These are phyloP conservation scores for Chaenocephalus aceratus DNA, from an alignment of 2,113 vertebrate species.

Conservation along the genomic window DNA sequence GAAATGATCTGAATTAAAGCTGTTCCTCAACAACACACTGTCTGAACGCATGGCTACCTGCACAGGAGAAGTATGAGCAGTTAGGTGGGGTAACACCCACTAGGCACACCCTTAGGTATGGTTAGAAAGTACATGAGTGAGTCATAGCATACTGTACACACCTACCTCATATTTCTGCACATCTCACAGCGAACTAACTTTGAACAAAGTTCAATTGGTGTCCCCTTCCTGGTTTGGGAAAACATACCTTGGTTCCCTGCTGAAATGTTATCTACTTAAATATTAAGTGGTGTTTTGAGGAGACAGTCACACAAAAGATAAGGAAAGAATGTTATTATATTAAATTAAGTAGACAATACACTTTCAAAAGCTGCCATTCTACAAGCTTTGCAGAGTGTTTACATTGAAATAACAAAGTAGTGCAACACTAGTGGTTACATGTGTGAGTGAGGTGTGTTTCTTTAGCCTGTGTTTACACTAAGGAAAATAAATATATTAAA, in stretches of 20 bases:
- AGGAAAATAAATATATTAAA: background rate
- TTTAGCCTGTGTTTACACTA: slow-evolving; percentile 1
- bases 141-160: slow-evolving; percentile 55
- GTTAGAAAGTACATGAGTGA: slow-evolving; percentile 40
- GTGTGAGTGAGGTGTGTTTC: background rate
- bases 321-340: background rate
- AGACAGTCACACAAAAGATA: background rate
- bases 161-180: slow-evolving; percentile 21
- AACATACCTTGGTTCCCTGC: background rate
- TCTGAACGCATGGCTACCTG: background rate
- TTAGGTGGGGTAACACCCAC: slow-evolving; percentile 5
- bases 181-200: slow-evolving; percentile 8
- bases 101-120: slow-evolving; percentile 16
- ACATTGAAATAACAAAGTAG: too few species aligned
- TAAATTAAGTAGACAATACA: too few species aligned
- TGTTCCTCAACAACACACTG: background rate
- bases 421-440: too few species aligned
- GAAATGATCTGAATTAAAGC: too few species aligned
- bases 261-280: background rate
- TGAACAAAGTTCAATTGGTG: slow-evolving; percentile 64
- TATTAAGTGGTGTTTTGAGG: background rate
- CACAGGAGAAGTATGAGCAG: background rate
- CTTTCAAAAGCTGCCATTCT: background rate
- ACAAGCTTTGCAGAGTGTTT: background rate
- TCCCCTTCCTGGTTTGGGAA: slow-evolving; percentile 57